Evolutionary conservation across 2,113 vertebrate species (phyloP).

Genomic region (Myxocyprinus asiaticus): DNA sequence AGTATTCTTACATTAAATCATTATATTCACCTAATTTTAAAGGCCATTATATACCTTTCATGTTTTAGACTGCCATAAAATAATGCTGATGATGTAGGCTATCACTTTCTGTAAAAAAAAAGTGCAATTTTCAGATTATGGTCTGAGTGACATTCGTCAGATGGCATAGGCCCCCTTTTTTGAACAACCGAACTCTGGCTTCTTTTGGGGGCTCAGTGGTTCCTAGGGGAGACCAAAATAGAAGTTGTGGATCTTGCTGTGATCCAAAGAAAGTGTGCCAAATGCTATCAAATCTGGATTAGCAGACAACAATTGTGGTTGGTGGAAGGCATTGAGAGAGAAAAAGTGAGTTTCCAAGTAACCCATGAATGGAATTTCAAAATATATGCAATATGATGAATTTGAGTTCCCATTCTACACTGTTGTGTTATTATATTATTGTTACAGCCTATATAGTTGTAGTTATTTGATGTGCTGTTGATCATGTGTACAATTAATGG

Average conservation of each 20-base stretch:
- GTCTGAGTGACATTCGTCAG: constrained; percentile 62
- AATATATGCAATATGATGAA: constrained; percentile 37
- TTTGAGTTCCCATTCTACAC: constrained; percentile 15
- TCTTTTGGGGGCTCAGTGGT: constrained; percentile 75
- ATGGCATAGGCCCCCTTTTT: constrained; percentile 56
- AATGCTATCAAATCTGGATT: constrained; percentile 84
- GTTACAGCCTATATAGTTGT: background rate
- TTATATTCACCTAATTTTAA: constrained; percentile 66
- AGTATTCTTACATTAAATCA: constrained; percentile 69
- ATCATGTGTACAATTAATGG: too few relatives aligned
- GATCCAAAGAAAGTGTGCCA: constrained; percentile 82
- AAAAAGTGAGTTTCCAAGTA: constrained; percentile 73
- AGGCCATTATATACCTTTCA: constrained; percentile 63
- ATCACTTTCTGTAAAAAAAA: constrained; percentile 54
- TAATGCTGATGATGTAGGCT: constrained; percentile 54
- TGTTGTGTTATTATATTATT: background rate
- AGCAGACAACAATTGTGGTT: constrained; percentile 77
- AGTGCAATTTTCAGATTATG: constrained; percentile 30
- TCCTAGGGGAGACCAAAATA: constrained; percentile 80
- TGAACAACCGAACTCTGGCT: constrained; percentile 69
- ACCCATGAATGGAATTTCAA: constrained; percentile 71
- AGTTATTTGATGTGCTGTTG: background rate
- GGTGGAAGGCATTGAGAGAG: constrained; percentile 66
- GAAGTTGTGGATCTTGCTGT: constrained; percentile 80
- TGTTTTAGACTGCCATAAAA: constrained; percentile 64